A percentile compares a stretch with the other conserved stretches of the same genome.
Evolutionary conservation across 2,113 vertebrate genomes (phyloP).

Genomic region (Ahaetulla prasina): DNA sequence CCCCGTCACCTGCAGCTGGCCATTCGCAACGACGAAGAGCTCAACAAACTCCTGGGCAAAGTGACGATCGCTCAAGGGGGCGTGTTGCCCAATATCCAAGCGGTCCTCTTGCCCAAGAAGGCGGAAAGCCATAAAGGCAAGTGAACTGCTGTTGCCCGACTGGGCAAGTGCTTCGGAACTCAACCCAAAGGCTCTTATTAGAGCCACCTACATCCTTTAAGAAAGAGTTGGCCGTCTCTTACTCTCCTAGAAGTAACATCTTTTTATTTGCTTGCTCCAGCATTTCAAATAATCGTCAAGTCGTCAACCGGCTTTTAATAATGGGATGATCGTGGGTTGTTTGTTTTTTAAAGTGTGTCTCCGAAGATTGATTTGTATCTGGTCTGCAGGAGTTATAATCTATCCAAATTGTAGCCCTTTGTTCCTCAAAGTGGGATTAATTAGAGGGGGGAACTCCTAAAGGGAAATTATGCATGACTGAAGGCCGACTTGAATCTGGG

Average conservation of each 20-base stretch:
- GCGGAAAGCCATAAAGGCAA: constrained; percentile 3
- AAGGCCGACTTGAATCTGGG: neutral
- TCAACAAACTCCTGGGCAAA: constrained; percentile 74
- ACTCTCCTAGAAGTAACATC: neutral
- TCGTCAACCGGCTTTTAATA: neutral
- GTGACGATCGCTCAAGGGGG: constrained; percentile 2
- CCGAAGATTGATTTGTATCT: neutral
- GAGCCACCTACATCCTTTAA: neutral
- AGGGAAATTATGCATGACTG: neutral
- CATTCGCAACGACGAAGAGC: constrained; percentile 77
- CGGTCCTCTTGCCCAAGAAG: constrained; percentile 13
- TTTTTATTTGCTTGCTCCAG: neutral
- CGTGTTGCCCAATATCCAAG: constrained; percentile 22
- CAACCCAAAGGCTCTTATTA: constrained; percentile 11
- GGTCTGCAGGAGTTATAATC: neutral
- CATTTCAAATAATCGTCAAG: neutral
- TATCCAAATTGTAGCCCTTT: neutral
- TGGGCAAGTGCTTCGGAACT: no score
- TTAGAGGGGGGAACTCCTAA: neutral
- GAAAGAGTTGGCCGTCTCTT: neutral
- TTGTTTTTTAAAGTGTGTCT: neutral
- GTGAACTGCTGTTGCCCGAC: neutral
- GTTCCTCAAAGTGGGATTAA: neutral
- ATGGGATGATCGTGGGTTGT: neutral
- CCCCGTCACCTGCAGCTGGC: constrained; percentile 38